Conservation (phyloP, 1,140 invertebrate species). For the Lasioglossum albipes region DNA sequence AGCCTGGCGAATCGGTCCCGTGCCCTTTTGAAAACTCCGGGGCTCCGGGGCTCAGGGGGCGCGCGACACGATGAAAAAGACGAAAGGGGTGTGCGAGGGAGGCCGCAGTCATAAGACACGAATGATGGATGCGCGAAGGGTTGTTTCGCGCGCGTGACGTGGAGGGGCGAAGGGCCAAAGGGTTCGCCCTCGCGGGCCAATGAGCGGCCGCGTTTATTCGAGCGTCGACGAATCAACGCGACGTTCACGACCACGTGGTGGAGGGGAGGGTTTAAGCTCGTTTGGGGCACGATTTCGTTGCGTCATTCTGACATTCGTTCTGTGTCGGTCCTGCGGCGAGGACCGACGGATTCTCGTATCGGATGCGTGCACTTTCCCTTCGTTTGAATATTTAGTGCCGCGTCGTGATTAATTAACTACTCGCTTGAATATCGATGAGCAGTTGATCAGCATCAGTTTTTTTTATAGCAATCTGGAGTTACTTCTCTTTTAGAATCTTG, state of each 20-base stretch:
- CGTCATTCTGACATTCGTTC: slow-evolving; percentile 77
- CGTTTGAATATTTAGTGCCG: background rate
- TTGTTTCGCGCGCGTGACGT: slow-evolving; percentile 64
- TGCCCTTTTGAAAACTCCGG: slow-evolving; percentile 16
- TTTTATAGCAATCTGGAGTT: too few species aligned
- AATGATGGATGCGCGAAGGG: slow-evolving; percentile 77
- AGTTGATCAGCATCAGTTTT: too few species aligned
- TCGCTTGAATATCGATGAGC: background rate
- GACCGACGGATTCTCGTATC: slow-evolving; percentile 40
- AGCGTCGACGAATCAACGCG: slow-evolving; percentile 65
- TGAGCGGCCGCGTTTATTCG: slow-evolving; percentile 22
- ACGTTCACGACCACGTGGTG: slow-evolving; percentile 33
- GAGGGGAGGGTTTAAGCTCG: slow-evolving; percentile 70
- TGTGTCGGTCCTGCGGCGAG: slow-evolving; percentile 68
- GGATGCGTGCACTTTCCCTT: background rate
- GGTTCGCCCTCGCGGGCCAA: slow-evolving; percentile 65
- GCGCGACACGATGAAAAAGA: slow-evolving; percentile 31
- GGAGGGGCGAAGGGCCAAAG: slow-evolving; percentile 65
- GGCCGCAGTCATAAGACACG: slow-evolving; percentile 68
- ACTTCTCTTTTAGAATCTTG: too few species aligned
- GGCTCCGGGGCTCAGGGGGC: too few species aligned
- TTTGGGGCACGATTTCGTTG: slow-evolving; percentile 73
- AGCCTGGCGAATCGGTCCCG: slow-evolving; percentile 69
- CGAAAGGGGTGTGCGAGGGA: slow-evolving; percentile 74
- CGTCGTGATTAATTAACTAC: background rate